Evolutionary conservation across 1,140 invertebrate species (phyloP).

Genomic region (Lutraria rhynchaena): DNA sequence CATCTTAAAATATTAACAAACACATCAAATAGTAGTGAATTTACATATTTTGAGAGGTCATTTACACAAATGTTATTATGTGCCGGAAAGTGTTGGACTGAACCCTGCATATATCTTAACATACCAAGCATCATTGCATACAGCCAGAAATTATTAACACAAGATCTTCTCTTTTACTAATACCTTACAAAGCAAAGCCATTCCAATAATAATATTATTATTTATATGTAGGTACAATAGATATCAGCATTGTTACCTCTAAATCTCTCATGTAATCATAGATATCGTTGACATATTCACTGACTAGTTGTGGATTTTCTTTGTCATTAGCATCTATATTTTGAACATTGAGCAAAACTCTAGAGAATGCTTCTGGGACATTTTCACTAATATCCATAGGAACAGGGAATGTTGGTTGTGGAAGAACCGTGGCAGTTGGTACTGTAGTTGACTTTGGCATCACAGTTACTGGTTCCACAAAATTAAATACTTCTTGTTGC

Average conservation of each 20-base stretch:
- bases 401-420: conserved; percentile 41
- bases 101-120: too few species aligned
- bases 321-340: conserved; percentile 90
- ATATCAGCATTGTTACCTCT: conserved; percentile 84
- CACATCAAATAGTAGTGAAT: too few species aligned
- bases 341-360: conserved; percentile 77
- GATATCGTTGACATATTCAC: conserved; percentile 93
- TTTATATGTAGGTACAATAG: too few species aligned
- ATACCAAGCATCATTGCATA: too few species aligned
- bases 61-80: too few species aligned
- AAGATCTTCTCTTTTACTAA: too few species aligned
- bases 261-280: conserved; percentile 89
- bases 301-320: conserved; percentile 90
- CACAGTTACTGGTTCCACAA: conserved; percentile 21
- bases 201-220: too few species aligned
- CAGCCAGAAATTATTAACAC: too few species aligned
- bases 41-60: too few species aligned
- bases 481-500: conserved; percentile 50
- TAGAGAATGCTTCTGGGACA: conserved; percentile 73
- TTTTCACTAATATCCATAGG: conserved; percentile 78
- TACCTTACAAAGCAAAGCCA: too few species aligned
- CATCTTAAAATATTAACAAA: not conserved
- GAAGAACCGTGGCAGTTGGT: conserved; percentile 24
- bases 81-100: too few species aligned
- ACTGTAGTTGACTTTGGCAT: conserved; percentile 13